These are phyloP conservation scores for Heliconius nattereri DNA, from an alignment of 1,140 invertebrate species.

Conservation along the genomic window DNA sequence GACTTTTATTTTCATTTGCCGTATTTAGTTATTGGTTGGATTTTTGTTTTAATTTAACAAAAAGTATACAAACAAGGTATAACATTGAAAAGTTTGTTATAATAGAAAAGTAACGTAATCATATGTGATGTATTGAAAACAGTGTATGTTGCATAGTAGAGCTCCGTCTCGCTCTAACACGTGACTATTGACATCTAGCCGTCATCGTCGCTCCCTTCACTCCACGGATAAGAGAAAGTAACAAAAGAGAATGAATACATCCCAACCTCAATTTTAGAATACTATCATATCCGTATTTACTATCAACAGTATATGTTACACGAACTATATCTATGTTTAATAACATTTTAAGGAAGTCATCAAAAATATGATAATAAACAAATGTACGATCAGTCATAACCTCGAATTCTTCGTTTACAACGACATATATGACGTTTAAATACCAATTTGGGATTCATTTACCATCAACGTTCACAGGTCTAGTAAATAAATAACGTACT, in stretches of 20 bases:
- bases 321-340: not conserved
- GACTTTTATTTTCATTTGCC: not conserved
- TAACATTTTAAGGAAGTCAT: conserved; percentile 22
- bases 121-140: conserved; percentile 53
- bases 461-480: not conserved
- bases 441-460: not conserved
- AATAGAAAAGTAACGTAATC: conserved; percentile 41
- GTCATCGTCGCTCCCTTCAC: conserved; percentile 74
- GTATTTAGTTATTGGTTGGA: not conserved
- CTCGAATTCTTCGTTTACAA: conserved; percentile 45
- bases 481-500: conserved; percentile 27
- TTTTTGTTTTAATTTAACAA: not conserved
- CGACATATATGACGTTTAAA: conserved; percentile 19
- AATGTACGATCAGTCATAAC: conserved; percentile 52
- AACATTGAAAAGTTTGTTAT: conserved; percentile 18
- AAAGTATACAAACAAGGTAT: not conserved
- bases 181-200: conserved; percentile 40
- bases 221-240: conserved; percentile 78
- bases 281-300: conserved; percentile 50
- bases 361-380: conserved; percentile 50
- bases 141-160: conserved; percentile 56
- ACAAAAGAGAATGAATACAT: conserved; percentile 76
- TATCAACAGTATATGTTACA: conserved; percentile 34
- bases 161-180: conserved; percentile 59
- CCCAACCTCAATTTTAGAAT: conserved; percentile 60